These are phyloP conservation scores for Protosalanx chinensis DNA, from an alignment of 2,797 vertebrate species.

Conservation along the genomic window DNA sequence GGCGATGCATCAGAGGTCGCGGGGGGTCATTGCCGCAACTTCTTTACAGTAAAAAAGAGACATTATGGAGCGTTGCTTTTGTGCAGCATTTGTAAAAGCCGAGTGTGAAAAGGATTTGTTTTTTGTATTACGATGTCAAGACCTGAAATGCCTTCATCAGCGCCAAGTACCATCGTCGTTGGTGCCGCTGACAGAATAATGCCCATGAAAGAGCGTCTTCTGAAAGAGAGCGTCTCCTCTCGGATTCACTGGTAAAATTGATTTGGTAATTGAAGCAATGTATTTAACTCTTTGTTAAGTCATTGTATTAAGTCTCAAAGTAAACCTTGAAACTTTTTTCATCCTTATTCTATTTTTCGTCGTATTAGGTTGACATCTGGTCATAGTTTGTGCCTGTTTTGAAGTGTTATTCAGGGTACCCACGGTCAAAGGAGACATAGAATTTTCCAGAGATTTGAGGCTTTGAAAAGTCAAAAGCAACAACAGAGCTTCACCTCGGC, in stretches of 20 bases:
- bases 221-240: not conserved
- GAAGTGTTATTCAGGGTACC: too few species aligned
- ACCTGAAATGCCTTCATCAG: constrained; percentile 19
- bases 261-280: not conserved
- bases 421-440: too few species aligned
- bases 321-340: not conserved
- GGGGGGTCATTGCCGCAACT: constrained; percentile 36
- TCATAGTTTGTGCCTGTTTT: too few species aligned
- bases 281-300: not conserved
- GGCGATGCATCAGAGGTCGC: constrained; percentile 10
- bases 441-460: too few species aligned
- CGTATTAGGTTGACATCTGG: too few species aligned
- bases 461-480: too few species aligned
- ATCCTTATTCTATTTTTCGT: not conserved
- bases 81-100: constrained; percentile 27
- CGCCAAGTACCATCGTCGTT: constrained; percentile 10
- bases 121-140: constrained; percentile 13
- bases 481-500: too few species aligned
- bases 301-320: not conserved
- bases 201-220: constrained; percentile 5
- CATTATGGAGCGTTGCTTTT: constrained; percentile 17
- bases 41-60: constrained; percentile 13
- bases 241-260: not conserved
- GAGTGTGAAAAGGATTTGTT: constrained; percentile 31
- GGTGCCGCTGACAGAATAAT: constrained; percentile 22